Evolutionary conservation across 2,888 invertebrate genomes (phyloP), one percentile per base, ranked within the genome.

Genomic region (Meiosimyza decipiens): DNA sequence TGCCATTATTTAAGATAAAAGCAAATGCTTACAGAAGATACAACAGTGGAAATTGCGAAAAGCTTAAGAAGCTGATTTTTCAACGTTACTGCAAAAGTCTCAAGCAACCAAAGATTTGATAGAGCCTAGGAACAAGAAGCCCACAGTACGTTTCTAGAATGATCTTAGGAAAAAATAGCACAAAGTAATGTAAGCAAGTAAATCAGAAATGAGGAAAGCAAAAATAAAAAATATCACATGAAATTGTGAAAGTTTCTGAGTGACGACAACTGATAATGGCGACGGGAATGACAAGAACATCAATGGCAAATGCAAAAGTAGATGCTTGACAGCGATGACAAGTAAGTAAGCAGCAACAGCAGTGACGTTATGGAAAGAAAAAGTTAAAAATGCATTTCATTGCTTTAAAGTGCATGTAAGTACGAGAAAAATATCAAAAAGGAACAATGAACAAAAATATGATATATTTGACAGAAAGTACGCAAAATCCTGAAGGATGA

Each of bases 61-160:
- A 28, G 22, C 2, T 22, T 22, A 22, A 22, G 22, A 22, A 22
- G 28, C 28, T 28, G 28, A 28, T 28, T 28, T 28, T 28, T 28
- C 3, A 28, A 28, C 28, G 2, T 28, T 28, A 4, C 28, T 28
- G 28, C 28, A 28, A 4, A 28, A 28, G 28, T 28, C 28, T 28
- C 2, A 28, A 28, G 76, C 69, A 70, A 71, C 71, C 60, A 55
- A 66, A 75, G 67, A 72, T 72, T 67, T 66, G 9, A 7, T 2
- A 40, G 1, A 7, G 5, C 5, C 40, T 2, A 1, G 6, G 9
- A 40, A 40, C 2, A 2, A 40, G 40, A 40, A 9, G 40, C 6
- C 40, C 9, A 9, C 1, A 9, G 3, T 6, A 6, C 40, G 4
- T 40, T 40, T 1, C 9, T 40, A 40, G 40, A 40, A 7, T 40